Evolutionary conservation across 1,140 invertebrate genomes (phyloP).

Genomic region (Pomacea maculata): DNA sequence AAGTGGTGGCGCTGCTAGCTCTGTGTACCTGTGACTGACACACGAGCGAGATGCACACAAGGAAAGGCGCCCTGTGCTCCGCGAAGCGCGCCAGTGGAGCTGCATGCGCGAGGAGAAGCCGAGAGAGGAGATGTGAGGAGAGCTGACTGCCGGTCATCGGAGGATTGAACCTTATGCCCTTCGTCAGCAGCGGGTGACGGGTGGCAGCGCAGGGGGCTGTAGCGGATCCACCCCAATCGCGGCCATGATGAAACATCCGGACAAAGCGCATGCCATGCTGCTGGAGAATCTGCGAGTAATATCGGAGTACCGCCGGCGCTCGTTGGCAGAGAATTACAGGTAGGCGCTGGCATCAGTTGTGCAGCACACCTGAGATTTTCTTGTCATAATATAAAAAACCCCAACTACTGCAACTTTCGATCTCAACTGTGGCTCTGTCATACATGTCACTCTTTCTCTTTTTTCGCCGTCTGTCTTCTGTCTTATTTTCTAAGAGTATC

Average conservation of each 20-base stretch:
- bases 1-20: no score
- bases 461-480: not conserved
- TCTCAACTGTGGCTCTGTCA: not conserved
- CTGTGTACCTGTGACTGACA: no score
- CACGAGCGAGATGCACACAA: not conserved
- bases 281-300: slow-evolving; percentile 58
- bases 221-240: slow-evolving; percentile 7
- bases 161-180: not conserved
- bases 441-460: not conserved
- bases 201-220: not conserved
- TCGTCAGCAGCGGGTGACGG: not conserved
- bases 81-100: not conserved
- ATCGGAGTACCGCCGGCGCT: slow-evolving; percentile 52
- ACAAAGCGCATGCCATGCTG: slow-evolving; percentile 56
- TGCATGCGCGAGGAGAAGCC: not conserved
- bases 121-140: not conserved
- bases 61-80: not conserved
- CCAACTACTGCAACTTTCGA: no score
- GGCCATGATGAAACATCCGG: slow-evolving; percentile 54
- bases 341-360: slow-evolving; percentile 24
- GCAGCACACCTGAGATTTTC: no score
- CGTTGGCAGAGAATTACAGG: slow-evolving; percentile 52
- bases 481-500: not conserved
- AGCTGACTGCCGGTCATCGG: not conserved
- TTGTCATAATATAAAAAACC: no score